phyloP scores from a whole-genome alignment of 2,797 vertebrate genomes.

The Helarctos malayanus region DNA sequence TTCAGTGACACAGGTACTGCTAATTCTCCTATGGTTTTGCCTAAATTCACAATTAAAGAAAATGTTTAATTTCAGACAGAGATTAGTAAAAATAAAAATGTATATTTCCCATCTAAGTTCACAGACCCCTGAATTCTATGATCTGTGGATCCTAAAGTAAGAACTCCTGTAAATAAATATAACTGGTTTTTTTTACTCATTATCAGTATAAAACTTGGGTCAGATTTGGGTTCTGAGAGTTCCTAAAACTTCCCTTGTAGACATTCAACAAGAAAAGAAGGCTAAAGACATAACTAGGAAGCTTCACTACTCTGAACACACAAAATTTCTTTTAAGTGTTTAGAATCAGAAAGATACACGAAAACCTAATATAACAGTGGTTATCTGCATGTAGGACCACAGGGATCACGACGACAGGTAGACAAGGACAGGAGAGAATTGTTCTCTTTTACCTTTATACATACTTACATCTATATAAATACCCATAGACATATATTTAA shows the following conservation, averaged over 20 bases:
- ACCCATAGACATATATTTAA: not conserved
- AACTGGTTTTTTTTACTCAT: not conserved
- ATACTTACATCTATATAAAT: not conserved
- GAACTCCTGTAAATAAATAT: not conserved
- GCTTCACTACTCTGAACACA: not conserved
- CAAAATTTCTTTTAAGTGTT: not conserved
- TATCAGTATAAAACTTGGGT: not conserved
- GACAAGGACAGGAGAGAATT: not conserved
- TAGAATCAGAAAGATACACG: not conserved
- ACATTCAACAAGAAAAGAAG: not conserved
- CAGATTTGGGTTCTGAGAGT: not conserved
- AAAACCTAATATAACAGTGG: not conserved
- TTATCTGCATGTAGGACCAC: not conserved
- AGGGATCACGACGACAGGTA: not conserved
- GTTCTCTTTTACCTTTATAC: not conserved
- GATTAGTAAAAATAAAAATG: not conserved
- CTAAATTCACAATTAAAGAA: not conserved
- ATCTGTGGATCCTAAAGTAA: not conserved
- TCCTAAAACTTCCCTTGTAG: not conserved
- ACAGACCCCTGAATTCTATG: not conserved
- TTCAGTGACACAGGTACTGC: not conserved
- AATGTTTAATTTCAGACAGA: not conserved
- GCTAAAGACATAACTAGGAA: not conserved
- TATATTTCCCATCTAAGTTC: not conserved
- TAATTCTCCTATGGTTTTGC: not conserved